phyloP scores from a whole-genome alignment of 2,113 vertebrate genomes.

The Furnarius figulus region DNA sequence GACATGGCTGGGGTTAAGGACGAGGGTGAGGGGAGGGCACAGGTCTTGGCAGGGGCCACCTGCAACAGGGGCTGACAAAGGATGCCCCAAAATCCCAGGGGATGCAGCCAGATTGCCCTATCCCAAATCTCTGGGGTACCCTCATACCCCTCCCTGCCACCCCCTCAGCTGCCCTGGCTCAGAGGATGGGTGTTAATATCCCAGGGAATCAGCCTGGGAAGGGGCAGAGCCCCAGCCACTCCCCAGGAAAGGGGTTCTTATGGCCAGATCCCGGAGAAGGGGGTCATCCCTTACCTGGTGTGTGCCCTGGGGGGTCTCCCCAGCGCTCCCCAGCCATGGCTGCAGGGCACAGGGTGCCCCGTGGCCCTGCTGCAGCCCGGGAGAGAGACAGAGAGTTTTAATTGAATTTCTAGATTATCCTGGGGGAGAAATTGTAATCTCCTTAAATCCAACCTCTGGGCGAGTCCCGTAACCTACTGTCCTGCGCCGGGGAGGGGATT shows the following conservation, averaged over 20 bases:
- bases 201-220: neutral
- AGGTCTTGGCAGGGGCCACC: neutral
- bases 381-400: conserved; percentile 59
- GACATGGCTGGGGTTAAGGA: neutral
- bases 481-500: conserved; percentile 44
- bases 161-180: neutral
- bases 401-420: conserved; percentile 71
- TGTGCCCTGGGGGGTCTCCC: neutral
- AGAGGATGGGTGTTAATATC: neutral
- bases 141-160: neutral
- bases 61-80: accelerated
- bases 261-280: accelerated
- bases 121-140: neutral
- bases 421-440: conserved; percentile 66
- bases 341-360: conserved; percentile 40
- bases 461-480: conserved; percentile 63
- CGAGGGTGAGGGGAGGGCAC: neutral
- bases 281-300: conserved; percentile 48
- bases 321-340: conserved; percentile 26
- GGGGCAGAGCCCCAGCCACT: neutral
- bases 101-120: neutral
- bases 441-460: conserved; percentile 69
- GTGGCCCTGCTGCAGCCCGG: conserved; percentile 40
- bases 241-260: neutral
- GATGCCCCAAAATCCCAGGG: neutral